phyloP scores from a whole-genome alignment of 2,888 invertebrate genomes.

The Chloroclystis v-ata region DNA sequence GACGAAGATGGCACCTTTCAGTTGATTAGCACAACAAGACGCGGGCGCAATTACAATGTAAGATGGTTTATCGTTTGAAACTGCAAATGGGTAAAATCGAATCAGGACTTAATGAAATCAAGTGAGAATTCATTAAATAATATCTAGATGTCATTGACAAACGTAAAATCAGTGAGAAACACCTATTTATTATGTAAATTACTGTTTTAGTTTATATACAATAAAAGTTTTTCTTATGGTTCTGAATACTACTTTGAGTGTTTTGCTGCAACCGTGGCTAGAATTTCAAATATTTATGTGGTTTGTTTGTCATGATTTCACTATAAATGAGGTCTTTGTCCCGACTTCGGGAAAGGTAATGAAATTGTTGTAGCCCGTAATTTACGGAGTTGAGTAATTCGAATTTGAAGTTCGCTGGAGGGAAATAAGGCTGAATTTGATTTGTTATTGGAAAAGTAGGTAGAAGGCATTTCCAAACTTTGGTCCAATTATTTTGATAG shows the following conservation, averaged over 20 bases:
- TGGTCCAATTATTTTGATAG: neutral
- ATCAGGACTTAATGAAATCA: too few species aligned
- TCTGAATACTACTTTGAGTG: too few species aligned
- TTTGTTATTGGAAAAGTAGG: constrained; percentile 13
- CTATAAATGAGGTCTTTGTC: constrained; percentile 7
- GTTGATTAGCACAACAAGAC: constrained; percentile 28
- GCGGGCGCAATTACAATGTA: constrained; percentile 4
- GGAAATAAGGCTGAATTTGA: constrained; percentile 17
- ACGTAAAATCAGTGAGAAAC: too few species aligned
- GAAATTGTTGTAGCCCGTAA: constrained; percentile 28
- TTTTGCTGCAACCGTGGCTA: too few species aligned
- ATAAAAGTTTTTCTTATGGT: too few species aligned
- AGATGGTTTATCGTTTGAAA: neutral
- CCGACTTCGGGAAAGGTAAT: constrained; percentile 17
- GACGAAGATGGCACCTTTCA: constrained; percentile 20
- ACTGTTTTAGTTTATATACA: too few species aligned
- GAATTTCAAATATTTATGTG: too few species aligned
- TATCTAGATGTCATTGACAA: too few species aligned
- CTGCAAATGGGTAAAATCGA: too few species aligned
- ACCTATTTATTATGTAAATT: too few species aligned
- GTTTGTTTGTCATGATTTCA: too few species aligned
- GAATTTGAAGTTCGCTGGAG: constrained; percentile 19
- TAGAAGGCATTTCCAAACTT: constrained; percentile 2
- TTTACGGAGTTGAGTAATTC: constrained; percentile 25
- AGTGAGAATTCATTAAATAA: too few species aligned